Evolutionary conservation across 1,140 invertebrate genomes (phyloP), one percentile per base, ranked within the genome.

Genomic region (Lepidurus packardi): DNA sequence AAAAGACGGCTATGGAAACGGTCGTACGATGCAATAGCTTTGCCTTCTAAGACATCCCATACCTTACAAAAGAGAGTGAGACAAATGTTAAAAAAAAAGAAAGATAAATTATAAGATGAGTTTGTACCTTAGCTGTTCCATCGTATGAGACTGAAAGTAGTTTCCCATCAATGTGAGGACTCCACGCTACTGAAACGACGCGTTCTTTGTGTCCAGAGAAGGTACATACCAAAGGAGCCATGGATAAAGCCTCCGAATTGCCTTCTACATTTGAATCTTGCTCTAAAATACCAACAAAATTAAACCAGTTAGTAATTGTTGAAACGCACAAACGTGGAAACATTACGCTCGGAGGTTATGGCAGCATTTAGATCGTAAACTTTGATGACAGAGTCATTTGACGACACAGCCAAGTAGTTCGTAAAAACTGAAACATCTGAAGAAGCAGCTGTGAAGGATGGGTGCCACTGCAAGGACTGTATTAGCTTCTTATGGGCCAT

Each of bases 141-240:
- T 93, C 92, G 81, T 90, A 90, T 34, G 91, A 91, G 7, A 88
- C 89, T 11, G 92, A 90, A 9, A 91, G 84, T n/a, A 94, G 84
- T 53, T 87, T 84, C 8, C 88, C 90, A 78, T 89, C 90, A 10
- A 86, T 82, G 82, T 92, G 91, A 6, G 91, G 91, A 85, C 88
- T 93, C 93, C 93, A 95, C 5, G 86, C 85, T 10, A 94, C 79
- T 75, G 87, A 85, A 1, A 89, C 87, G 21, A 93, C 87, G 53
- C 87, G 84, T 0, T 85, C 83, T 41, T 80, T 84, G 81, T 93
- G 92, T 1, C 89, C 90, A 2, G 81, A 84, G 75, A 93, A 85
- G 7, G 83, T 86, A 24, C 87, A 86, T 81, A 73, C 73, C 13
- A 74, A 24, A n/a, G 73, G 43, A 10, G 82, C 77, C 75, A 81